Conservation (phyloP, 2,113 vertebrate genomes). For the Neogale vison region DNA sequence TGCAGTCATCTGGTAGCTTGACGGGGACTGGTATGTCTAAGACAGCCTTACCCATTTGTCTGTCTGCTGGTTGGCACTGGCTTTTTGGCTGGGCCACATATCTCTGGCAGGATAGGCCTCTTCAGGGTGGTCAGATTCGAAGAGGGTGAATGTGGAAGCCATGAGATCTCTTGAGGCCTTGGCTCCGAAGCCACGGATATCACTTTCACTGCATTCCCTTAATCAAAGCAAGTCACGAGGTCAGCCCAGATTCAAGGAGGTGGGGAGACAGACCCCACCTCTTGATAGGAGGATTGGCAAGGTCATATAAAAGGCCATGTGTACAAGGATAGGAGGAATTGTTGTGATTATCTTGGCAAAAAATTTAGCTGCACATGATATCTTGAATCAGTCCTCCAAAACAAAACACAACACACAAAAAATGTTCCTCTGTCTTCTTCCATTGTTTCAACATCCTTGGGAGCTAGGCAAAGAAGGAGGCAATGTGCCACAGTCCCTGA, state of each 20-base stretch:
- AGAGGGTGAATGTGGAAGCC: neutral
- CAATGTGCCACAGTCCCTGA: neutral
- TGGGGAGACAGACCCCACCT: neutral
- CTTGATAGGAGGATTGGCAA: neutral
- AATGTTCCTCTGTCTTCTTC: neutral
- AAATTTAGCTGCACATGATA: neutral
- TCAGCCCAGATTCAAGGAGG: neutral
- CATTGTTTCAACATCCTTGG: neutral
- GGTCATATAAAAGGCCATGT: neutral
- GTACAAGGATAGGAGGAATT: neutral
- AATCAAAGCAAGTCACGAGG: neutral
- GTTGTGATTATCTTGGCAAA: neutral
- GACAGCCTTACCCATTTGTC: neutral
- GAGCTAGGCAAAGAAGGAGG: neutral
- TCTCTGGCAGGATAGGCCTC: neutral
- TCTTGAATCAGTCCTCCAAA: slow-evolving; percentile 19
- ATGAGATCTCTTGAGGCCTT: neutral
- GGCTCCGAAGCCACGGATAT: neutral
- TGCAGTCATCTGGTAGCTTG: neutral
- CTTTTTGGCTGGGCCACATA: neutral
- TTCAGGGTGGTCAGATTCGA: neutral
- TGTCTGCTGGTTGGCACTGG: neutral
- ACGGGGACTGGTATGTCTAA: neutral
- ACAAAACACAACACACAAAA: neutral
- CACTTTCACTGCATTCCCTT: neutral